Evolutionary conservation across 2,797 vertebrate species (phyloP).

Genomic region (Cuculus canorus): DNA sequence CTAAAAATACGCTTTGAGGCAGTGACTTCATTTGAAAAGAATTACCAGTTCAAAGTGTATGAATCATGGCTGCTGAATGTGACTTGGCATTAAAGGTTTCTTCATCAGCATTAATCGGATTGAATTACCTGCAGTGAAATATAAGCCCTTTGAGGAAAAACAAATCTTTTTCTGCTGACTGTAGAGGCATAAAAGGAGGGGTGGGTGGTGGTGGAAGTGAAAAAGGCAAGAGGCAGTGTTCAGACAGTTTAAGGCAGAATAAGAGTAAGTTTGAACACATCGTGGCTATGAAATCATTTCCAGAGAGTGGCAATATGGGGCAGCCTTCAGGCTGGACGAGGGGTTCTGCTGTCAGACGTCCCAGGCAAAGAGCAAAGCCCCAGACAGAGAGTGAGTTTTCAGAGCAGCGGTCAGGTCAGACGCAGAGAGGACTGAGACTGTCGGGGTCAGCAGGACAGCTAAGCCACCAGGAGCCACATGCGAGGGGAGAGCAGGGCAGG

Average conservation of each 20-base stretch:
- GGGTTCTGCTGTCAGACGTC: not conserved
- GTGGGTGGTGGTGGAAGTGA: not conserved
- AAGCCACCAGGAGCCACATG: accelerated
- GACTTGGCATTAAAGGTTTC: constrained; percentile 28
- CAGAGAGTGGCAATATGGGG: not conserved
- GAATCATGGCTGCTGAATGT: not conserved
- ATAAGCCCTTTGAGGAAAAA: not conserved
- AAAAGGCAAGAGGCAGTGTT: not conserved
- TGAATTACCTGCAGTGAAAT: constrained; percentile 53
- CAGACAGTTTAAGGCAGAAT: not conserved
- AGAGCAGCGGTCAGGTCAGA: not conserved
- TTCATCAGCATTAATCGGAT: constrained; percentile 37
- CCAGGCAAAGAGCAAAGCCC: not conserved
- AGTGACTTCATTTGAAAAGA: constrained; percentile 43
- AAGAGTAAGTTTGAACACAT: not conserved
- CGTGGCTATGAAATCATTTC: not conserved
- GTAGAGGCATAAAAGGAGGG: not conserved
- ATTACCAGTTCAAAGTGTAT: constrained; percentile 33
- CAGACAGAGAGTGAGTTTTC: accelerated
- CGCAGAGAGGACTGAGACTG: not conserved
- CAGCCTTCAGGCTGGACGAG: not conserved
- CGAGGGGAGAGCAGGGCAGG: not conserved
- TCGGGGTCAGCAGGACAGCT: not conserved
- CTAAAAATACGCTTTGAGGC: constrained; percentile 34
- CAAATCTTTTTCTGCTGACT: not conserved